Evolutionary conservation across 2,888 invertebrate species (phyloP), one percentile per base, ranked within the genome.

Genomic region (Ptycholaimellus sp.): DNA sequence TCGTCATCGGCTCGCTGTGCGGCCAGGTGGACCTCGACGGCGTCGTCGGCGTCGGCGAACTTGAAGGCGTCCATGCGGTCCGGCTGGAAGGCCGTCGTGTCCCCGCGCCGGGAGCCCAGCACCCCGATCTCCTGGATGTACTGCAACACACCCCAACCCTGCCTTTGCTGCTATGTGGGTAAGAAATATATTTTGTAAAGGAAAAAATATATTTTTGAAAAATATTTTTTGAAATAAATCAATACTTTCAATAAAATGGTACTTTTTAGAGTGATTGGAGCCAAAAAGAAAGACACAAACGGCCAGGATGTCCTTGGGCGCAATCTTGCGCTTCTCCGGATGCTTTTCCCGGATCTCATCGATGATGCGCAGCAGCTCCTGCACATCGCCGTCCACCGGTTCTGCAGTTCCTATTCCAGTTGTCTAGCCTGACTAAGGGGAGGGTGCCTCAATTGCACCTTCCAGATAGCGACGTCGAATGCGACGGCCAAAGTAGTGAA

Each of bases 11-110:
- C n/a, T n/a, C n/a, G n/a, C n/a, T n/a, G n/a, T n/a, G n/a, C n/a
- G n/a, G n/a, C n/a, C n/a, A n/a, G n/a, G n/a, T n/a, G n/a, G n/a
- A n/a, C n/a, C n/a, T n/a, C n/a, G n/a, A n/a, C n/a, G n/a, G n/a
- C n/a, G n/a, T n/a, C n/a, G n/a, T 51, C 23, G 23, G 11, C 11
- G 28, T 28, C 28, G 28, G 28, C 28, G 28, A 28, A 28, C 28
- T 28, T 28, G 7, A 28, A 13, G 3, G 28, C 28, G n/a, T 28
- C 47, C 21, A 48, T 42, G 30, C 44, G 42, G 33, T 45, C 43
- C 5, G 54, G 54, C 49, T 52, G 52, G 40, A 52, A 54, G 2
- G 54, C 54, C 29, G 54, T 52, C 18, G 54, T 54, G 40, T 54
- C 53, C 18, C 54, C 43, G 5, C 54, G 42, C 18, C 50, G 48